Base-by-base conservation (phyloP, 2,888 invertebrate genomes). In the Cacoxenus indagator region DNA sequence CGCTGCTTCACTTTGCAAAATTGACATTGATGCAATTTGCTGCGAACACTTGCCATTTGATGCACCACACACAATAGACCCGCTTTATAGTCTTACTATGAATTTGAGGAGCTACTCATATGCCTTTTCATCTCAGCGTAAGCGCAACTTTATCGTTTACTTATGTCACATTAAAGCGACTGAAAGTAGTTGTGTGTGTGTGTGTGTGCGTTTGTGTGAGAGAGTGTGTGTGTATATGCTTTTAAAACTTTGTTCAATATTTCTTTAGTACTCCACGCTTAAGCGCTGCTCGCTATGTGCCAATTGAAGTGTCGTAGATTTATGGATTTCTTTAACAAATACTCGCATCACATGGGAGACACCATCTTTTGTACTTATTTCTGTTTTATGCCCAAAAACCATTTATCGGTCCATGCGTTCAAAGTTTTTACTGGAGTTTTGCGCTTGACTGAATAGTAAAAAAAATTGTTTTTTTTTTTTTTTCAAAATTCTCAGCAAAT, bases 391-490 rank as follows among this genome's bases (percentile, higher is more conserved):
- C 37, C 37, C 9, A n/a, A 37, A 37, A 37, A 37, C 1, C 37
- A 57, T 29, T 57, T 57, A 5, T n/a, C 51, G 24, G 2, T 22
- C 24, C 8, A 4, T 46, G 64, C 46, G n/a, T 31, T 29, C 66
- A 74, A 76, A 76, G 73, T 79, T 82, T 84, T 82, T 84, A 81
- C 74, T 71, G 71, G 78, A 75, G 74, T 76, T 77, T 79, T 75
- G 76, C 82, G 73, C 76, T 82, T 75, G 79, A 81, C 72, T 76
- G 73, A 72, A 64, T 72, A 67, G 67, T 67, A 73, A 72, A 54
- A 54, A 22, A 24, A 54, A 1, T 29, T 54, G 11, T 37, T 14
- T 46, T 43, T 51, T 29, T 48, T 17, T 14, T 64, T 55, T 24
- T 19, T 54, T 54, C 11, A 54, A 26, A 9, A 37, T 37, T 37